Evolutionary conservation across 2,888 invertebrate species (phyloP).

Genomic region (Caprella mutica): DNA sequence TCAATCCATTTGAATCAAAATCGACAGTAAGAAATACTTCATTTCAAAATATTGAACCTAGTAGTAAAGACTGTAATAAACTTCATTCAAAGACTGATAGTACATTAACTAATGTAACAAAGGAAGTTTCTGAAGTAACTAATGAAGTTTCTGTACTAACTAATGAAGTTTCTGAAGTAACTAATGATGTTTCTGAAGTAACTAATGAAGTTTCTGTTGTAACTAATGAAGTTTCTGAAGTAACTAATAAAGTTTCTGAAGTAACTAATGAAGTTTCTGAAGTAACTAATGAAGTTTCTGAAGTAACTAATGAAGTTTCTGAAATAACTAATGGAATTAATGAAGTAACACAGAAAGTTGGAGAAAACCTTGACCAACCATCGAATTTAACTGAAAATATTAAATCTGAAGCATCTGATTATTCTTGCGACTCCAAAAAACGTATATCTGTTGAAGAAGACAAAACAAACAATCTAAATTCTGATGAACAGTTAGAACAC

Average conservation of each 20-base stretch:
- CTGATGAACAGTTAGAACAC: too few species aligned
- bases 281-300: not conserved
- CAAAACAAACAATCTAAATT: too few species aligned
- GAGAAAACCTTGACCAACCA: not conserved
- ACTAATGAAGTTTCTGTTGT: not conserved
- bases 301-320: not conserved
- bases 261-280: not conserved
- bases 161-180: not conserved
- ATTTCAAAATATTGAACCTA: too few species aligned
- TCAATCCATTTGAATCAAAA: slow-evolving; percentile 25
- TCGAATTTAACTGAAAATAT: not conserved
- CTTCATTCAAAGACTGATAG: too few species aligned
- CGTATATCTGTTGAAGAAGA: too few species aligned
- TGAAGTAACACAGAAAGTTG: not conserved
- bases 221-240: not conserved
- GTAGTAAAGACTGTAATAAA: too few species aligned
- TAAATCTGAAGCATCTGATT: too few species aligned
- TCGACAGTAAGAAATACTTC: slow-evolving; percentile 15
- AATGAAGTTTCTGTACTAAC: not conserved
- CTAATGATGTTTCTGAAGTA: not conserved
- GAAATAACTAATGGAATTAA: not conserved
- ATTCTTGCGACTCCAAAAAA: too few species aligned
- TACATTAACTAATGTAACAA: too few species aligned
- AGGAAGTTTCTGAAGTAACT: too few species aligned
- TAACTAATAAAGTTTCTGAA: not conserved